Percentiles rank a stretch among this genome's conserved stretches.
Conservation (phyloP, 2,797 vertebrate species). For the Pipistrellus pygmaeus region DNA sequence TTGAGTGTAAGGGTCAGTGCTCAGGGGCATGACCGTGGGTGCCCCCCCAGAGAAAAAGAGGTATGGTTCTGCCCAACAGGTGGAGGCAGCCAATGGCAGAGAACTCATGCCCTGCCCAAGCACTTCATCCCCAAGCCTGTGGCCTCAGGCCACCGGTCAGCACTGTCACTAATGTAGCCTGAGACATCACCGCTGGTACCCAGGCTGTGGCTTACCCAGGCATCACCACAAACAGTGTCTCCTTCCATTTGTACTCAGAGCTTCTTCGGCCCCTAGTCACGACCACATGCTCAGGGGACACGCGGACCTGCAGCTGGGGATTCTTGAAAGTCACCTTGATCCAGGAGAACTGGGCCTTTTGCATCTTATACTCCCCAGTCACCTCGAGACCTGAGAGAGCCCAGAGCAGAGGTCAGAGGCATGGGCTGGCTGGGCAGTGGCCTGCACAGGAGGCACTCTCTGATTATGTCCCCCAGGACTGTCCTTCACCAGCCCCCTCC, state of each 20-base stretch:
- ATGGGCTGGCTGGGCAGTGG: background rate
- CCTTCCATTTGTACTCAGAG: slow-evolving; percentile 67
- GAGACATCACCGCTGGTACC: background rate
- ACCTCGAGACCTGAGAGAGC: slow-evolving; percentile 82
- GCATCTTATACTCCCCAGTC: slow-evolving; percentile 72
- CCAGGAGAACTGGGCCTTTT: slow-evolving; percentile 73
- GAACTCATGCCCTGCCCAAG: background rate
- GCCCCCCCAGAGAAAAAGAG: background rate
- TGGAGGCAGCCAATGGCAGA: background rate
- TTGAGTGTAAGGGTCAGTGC: background rate
- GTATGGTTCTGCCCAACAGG: background rate
- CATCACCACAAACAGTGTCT: slow-evolving; percentile 59
- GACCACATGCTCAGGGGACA: slow-evolving; percentile 55
- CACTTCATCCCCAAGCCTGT: background rate
- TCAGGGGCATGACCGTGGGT: background rate
- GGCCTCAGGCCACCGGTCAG: background rate
- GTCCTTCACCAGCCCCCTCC: background rate
- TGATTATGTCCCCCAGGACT: background rate
- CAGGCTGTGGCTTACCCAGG: slow-evolving; percentile 53
- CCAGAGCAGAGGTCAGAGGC: background rate
- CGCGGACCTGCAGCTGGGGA: background rate
- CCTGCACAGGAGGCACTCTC: background rate
- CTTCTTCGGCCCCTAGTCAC: slow-evolving; percentile 62
- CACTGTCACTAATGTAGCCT: background rate
- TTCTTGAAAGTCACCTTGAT: slow-evolving; percentile 81